Base-by-base conservation (phyloP, 2,797 vertebrate genomes). In the Paedocypris micromegethes region DNA sequence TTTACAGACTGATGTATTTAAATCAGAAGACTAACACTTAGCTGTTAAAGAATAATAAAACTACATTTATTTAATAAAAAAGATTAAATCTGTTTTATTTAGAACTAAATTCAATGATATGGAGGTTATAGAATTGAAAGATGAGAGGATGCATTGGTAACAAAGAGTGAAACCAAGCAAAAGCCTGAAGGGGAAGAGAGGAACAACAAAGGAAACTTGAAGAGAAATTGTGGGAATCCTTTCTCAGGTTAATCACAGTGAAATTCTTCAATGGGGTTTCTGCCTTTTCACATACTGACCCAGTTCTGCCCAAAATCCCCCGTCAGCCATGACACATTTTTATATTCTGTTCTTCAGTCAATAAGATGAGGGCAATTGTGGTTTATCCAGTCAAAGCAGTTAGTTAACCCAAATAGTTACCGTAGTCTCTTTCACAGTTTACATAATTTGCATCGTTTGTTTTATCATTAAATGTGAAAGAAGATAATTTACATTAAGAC, bases 241-340 rank as follows among this genome's bases (percentile, higher is more conserved):
- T 6, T 9, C 50, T 57, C 9, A 6, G 9, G 5, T 42, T 9
- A 47, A 50, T 23, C 51, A 49, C 44, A 50, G 7, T 49, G 42
- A 23, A 41, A 7, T 50, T 7, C 37, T 54, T 41, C 39, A 42
- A 54, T 41, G 5, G 38, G 42, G 39, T 46, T 63, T 60, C 45
- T 9, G 40, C 39, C 47, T 50, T 41, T 63, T 66, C 41, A 46
- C 63, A 72, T 66, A 61, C 63, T 75, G 73, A 71, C 64, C 64
- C 63, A 75, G 50, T 67, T 66, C 49, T 58, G 58, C 64, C 58
- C 53, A 53, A 56, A 66, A 61, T 53, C 53, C 51, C 58, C 58
- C 40, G 74, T 68, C 66, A 70, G 72, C 78, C 76, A 75, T 70
- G 78, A 58, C 38, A n/a, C 72, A 59, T 57, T 39, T 64, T 68